phyloP scores from a whole-genome alignment of 2,797 vertebrate species.

The Melanitta fusca region DNA sequence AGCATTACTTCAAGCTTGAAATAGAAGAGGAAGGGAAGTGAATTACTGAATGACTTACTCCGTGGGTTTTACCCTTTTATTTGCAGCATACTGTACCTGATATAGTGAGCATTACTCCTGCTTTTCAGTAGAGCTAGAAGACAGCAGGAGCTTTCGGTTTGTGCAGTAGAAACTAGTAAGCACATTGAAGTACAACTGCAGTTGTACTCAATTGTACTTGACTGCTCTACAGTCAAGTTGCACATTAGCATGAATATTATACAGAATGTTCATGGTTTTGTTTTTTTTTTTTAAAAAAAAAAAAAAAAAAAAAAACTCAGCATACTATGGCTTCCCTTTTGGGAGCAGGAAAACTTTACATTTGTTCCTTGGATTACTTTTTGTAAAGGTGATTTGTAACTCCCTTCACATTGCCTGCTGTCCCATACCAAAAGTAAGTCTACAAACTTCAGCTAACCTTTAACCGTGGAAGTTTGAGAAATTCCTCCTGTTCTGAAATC shows the following conservation, averaged over 20 bases:
- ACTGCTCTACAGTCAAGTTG: background rate
- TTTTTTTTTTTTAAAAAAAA: background rate
- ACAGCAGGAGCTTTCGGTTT: background rate
- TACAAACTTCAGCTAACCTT: conserved; percentile 82
- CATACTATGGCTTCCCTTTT: background rate
- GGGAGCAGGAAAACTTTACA: background rate
- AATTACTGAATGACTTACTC: background rate
- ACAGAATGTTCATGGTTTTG: background rate
- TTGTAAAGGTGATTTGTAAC: background rate
- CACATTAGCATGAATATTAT: background rate
- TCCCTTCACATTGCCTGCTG: no score
- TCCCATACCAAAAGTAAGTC: background rate
- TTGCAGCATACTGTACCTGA: background rate
- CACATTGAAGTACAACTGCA: background rate
- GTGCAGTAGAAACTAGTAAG: background rate
- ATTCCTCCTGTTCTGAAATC: conserved; percentile 96
- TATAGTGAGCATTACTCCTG: background rate
- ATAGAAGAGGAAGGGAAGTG: background rate
- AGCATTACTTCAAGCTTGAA: conserved; percentile 97
- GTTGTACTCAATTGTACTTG: no score
- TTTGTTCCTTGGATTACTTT: background rate
- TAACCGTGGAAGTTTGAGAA: conserved; percentile 97
- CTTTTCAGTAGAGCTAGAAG: background rate
- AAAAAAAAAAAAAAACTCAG: background rate
- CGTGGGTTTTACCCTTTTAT: background rate